Evolutionary conservation across 2,888 invertebrate genomes (phyloP), one percentile per base, ranked within the genome.

Genomic region (Spicauda simplicius): DNA sequence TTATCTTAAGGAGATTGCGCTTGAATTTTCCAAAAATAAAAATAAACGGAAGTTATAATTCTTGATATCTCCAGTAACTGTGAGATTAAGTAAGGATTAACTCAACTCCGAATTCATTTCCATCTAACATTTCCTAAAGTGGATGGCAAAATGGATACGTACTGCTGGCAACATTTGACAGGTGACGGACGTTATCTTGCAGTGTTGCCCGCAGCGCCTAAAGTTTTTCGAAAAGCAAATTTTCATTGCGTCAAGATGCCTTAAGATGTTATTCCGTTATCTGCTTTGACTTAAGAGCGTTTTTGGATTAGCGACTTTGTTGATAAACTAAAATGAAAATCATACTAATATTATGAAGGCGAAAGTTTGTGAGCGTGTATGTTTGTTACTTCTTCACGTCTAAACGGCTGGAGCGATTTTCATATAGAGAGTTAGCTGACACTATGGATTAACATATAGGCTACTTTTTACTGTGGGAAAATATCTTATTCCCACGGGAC

Each of bases 181-280:
- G 45, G 52, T 65, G 65, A 65, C 25, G 59, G 65, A 65, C 65
- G 30, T 59, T 59, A 66, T 66, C 65, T 65, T 54, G 65, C 59
- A 54, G 59, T 59, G 54, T 65, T 65, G 65, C 65, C 59, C 59
- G 65, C 65, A 65, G 65, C 65, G 59, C 58, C 59, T 59, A 33
- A 65, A 65, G 65, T 65, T 65, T 65, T 65, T 65, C 59, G 45
- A 65, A 55, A 69, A 54, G 63, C 57, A 60, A 68, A 56, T 65
- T 72, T 64, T 41, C 64, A 68, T 70, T 65, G 70, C 64, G 62
- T 68, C 65, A 66, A 72, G 69, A 65, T 65, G 65, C 30, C 65
- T 65, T 65, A 65, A 65, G 65, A 69, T 70, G 70, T 69, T 70
- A 65, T 63, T 55, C 63, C 57, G 57, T 71, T 72, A 72, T 72